Conservation (phyloP, 2,888 invertebrate species). For the Hirtodrosophila histrioides region DNA sequence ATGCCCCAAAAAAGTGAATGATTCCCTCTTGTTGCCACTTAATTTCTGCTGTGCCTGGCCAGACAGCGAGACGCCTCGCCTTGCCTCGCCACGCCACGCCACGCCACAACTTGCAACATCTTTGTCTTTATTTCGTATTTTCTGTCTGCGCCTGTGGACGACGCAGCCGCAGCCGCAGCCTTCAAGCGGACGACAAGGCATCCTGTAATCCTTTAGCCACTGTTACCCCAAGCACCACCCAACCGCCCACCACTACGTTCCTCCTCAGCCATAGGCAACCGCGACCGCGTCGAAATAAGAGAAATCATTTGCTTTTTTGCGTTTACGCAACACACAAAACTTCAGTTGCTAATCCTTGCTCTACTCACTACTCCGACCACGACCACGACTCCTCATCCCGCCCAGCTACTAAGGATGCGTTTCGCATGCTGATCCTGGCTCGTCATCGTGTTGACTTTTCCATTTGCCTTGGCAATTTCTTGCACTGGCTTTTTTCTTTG, state of each 20-base stretch:
- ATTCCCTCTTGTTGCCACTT: constrained; percentile 80
- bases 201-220: no score
- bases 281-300: constrained; percentile 64
- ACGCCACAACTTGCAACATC: constrained; percentile 2
- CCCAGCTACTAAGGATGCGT: constrained; percentile 22
- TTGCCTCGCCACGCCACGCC: neutral
- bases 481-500: constrained; percentile 60
- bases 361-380: constrained; percentile 4
- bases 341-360: constrained; percentile 49
- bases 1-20: constrained; percentile 58
- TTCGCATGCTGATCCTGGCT: constrained; percentile 49
- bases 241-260: no score
- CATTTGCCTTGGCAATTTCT: constrained; percentile 74
- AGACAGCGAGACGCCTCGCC: constrained; percentile 42
- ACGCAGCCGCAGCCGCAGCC: neutral
- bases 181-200: neutral
- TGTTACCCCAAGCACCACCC: neutral
- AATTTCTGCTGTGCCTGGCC: constrained; percentile 73
- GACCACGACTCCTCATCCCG: no score
- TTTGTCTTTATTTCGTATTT: constrained; percentile 24
- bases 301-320: constrained; percentile 77
- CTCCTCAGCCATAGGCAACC: constrained; percentile 17
- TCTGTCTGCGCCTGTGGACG: constrained; percentile 7
- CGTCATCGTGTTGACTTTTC: constrained; percentile 71
- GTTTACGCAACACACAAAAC: constrained; percentile 36